Evolutionary conservation across 2,113 vertebrate species (phyloP).

Genomic region (Cottus gobio): DNA sequence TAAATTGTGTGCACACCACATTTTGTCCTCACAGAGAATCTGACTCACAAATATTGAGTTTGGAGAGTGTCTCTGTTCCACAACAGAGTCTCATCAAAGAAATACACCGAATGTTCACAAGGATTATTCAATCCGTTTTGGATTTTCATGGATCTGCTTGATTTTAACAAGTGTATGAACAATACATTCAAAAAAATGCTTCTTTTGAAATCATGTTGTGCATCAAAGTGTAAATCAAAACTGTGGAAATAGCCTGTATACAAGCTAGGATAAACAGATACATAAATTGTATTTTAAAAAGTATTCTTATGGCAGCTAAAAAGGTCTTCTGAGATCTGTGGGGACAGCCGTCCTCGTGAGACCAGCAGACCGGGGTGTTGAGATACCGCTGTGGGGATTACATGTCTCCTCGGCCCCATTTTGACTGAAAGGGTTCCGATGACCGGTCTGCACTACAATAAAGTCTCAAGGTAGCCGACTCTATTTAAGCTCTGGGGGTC

Average conservation of each 20-base stretch:
- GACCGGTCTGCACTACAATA: constrained; percentile 42
- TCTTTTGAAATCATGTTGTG: not conserved
- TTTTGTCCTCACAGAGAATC: constrained; percentile 7
- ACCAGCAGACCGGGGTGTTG: constrained; percentile 14
- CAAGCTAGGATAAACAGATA: not conserved
- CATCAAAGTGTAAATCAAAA: not conserved
- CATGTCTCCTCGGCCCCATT: constrained; percentile 57
- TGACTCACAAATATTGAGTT: not conserved
- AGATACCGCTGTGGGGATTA: constrained; percentile 45
- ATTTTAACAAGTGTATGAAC: not conserved
- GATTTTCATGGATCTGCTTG: not conserved
- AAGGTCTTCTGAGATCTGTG: constrained; percentile 8
- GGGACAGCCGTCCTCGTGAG: constrained; percentile 37
- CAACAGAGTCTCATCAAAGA: constrained; percentile 23
- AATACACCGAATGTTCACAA: not conserved
- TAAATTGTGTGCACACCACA: constrained; percentile 9
- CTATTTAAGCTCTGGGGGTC: constrained; percentile 41
- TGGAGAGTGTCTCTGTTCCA: not conserved
- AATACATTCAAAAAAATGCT: too few relatives aligned
- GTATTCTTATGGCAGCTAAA: constrained; percentile 5
- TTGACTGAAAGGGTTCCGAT: constrained; percentile 45
- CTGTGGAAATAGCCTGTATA: not conserved
- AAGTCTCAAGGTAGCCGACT: constrained; percentile 25
- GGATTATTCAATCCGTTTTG: not conserved
- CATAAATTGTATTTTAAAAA: not conserved